phyloP scores from a whole-genome alignment of 2,113 vertebrate species.

The Oceanodroma tethys region DNA sequence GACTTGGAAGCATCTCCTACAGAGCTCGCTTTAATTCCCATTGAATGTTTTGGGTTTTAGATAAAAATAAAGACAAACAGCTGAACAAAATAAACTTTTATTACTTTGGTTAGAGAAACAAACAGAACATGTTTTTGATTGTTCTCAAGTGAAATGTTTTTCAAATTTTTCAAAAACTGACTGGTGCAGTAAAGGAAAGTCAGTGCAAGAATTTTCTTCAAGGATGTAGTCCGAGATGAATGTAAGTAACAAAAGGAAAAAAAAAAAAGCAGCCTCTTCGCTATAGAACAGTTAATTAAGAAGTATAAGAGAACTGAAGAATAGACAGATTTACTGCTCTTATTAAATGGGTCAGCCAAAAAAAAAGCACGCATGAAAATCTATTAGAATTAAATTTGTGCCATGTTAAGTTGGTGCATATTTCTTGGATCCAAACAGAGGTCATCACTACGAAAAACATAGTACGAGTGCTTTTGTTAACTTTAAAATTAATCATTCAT shows the following conservation, averaged over 20 bases:
- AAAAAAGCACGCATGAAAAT: background rate
- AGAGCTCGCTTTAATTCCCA: background rate
- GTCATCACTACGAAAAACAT: background rate
- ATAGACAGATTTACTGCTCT: background rate
- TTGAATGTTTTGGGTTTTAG: background rate
- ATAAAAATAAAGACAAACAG: background rate
- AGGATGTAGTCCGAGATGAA: background rate
- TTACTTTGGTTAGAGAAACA: background rate
- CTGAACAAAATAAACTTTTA: background rate
- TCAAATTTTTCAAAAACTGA: background rate
- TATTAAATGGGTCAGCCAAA: background rate
- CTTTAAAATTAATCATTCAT: background rate
- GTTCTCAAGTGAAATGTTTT: background rate
- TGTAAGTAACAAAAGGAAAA: background rate
- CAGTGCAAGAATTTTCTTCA: background rate
- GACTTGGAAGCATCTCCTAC: background rate
- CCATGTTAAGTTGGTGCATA: background rate
- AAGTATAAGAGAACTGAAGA: background rate
- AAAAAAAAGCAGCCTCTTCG: too few relatives aligned
- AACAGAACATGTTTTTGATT: background rate
- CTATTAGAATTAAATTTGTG: background rate
- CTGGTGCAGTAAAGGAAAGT: background rate
- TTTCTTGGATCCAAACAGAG: background rate
- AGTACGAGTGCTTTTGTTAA: background rate
- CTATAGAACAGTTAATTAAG: background rate